phyloP scores from a whole-genome alignment of 1,140 invertebrate species.

The Pogonomyrmex barbatus region DNA sequence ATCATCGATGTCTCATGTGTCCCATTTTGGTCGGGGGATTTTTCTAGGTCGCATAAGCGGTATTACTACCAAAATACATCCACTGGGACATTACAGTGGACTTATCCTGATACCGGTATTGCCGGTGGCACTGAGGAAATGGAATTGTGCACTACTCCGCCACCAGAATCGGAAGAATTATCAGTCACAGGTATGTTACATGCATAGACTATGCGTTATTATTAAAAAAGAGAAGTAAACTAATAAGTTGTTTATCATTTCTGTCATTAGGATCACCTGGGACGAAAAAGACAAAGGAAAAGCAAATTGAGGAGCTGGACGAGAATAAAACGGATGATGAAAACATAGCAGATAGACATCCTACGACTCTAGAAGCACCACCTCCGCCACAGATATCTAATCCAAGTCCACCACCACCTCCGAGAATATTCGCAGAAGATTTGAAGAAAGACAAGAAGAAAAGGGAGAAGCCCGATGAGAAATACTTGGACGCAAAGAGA shows the following conservation, averaged over 20 bases:
- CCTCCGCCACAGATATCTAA: slow-evolving; percentile 81
- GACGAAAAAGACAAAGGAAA: slow-evolving; percentile 60
- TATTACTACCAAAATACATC: slow-evolving; percentile 89
- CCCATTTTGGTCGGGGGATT: slow-evolving; percentile 83
- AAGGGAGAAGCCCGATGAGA: slow-evolving; percentile 69
- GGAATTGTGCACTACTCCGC: slow-evolving; percentile 88
- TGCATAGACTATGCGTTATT: slow-evolving; percentile 65
- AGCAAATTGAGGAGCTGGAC: slow-evolving; percentile 56
- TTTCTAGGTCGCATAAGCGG: slow-evolving; percentile 89
- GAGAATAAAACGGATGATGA: slow-evolving; percentile 34
- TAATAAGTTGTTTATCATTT: background rate
- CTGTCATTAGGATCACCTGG: slow-evolving; percentile 10
- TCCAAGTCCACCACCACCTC: slow-evolving; percentile 83
- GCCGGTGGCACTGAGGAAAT: slow-evolving; percentile 87
- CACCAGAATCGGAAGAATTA: slow-evolving; percentile 82
- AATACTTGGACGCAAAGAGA: slow-evolving; percentile 63
- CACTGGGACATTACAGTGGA: slow-evolving; percentile 89
- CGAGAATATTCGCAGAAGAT: slow-evolving; percentile 81
- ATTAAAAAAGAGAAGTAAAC: background rate
- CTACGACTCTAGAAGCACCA: slow-evolving; percentile 64
- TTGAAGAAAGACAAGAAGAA: slow-evolving; percentile 79
- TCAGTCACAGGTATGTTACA: slow-evolving; percentile 75
- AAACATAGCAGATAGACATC: slow-evolving; percentile 12
- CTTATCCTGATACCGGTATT: slow-evolving; percentile 88
- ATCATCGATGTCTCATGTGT: slow-evolving; percentile 73